Conservation (phyloP, 2,113 vertebrate species). For the Megaptera novaeangliae region DNA sequence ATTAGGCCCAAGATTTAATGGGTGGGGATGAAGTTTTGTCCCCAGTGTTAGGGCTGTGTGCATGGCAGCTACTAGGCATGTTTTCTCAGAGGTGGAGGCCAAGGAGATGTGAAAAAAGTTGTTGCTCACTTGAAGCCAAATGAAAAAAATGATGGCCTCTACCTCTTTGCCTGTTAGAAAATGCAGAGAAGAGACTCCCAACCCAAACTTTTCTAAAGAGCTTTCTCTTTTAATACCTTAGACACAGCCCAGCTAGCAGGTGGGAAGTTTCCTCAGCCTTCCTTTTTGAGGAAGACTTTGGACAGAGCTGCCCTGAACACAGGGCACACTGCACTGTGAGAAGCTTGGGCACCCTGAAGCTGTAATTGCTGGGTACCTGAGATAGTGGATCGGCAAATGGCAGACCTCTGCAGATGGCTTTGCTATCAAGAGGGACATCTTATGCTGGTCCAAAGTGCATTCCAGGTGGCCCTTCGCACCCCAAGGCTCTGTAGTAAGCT, state of each 20-base stretch:
- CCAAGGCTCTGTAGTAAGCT: background rate
- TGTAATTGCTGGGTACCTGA: background rate
- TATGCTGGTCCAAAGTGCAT: background rate
- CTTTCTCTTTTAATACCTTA: background rate
- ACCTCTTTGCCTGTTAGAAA: background rate
- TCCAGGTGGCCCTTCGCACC: background rate
- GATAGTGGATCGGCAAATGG: background rate
- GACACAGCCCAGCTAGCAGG: background rate
- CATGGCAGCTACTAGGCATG: background rate
- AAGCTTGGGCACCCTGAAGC: background rate
- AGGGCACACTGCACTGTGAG: background rate
- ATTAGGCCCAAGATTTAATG: conserved; percentile 66
- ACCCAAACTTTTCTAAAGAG: background rate
- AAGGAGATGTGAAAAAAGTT: background rate
- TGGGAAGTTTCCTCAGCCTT: background rate
- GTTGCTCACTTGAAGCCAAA: background rate
- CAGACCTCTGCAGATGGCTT: background rate
- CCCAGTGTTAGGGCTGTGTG: background rate
- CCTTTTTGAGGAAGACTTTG: background rate
- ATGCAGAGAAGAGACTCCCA: background rate
- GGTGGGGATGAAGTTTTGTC: conserved; percentile 42
- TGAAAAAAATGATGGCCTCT: background rate
- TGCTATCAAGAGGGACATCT: background rate
- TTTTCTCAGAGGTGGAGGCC: background rate
- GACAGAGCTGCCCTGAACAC: background rate